phyloP scores from a whole-genome alignment of 1,140 invertebrate species.

The Hetaerina americana region DNA sequence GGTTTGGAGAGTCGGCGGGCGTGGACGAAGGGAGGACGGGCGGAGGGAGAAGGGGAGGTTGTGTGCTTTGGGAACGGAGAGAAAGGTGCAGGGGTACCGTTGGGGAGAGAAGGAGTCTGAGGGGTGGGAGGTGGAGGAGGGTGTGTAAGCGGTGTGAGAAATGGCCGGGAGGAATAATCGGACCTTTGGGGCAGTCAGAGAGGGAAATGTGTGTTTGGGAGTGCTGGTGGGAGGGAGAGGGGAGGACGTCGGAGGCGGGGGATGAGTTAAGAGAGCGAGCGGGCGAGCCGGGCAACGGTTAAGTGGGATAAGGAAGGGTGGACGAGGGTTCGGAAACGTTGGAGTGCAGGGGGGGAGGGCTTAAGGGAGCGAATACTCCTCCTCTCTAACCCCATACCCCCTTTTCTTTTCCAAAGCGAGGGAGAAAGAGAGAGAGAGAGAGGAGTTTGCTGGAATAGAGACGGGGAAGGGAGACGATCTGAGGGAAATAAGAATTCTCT shows the following conservation, averaged over 20 bases:
- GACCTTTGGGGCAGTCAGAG: not conserved
- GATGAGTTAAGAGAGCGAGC: not conserved
- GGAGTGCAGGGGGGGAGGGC: too few relatives aligned
- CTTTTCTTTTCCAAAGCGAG: too few relatives aligned
- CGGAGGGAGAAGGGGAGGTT: not conserved
- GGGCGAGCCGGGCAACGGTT: not conserved
- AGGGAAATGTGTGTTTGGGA: not conserved
- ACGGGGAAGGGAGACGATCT: too few relatives aligned
- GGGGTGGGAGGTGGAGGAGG: not conserved
- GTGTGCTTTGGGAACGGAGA: not conserved
- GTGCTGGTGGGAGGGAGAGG: not conserved
- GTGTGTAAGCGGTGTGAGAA: not conserved
- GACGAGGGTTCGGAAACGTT: not conserved
- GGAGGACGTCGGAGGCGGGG: not conserved
- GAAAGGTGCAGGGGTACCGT: not conserved
- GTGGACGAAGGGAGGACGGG: not conserved
- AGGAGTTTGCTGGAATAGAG: too few relatives aligned
- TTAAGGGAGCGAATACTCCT: not conserved
- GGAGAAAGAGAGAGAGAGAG: too few relatives aligned
- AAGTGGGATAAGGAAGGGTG: not conserved
- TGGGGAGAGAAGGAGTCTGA: not conserved
- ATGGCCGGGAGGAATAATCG: not conserved
- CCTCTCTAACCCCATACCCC: too few relatives aligned
- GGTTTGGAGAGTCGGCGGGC: too few relatives aligned
- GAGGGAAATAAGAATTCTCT: too few relatives aligned